Evolutionary conservation across 2,888 invertebrate genomes (phyloP).

Genomic region (Drosophila rubida): DNA sequence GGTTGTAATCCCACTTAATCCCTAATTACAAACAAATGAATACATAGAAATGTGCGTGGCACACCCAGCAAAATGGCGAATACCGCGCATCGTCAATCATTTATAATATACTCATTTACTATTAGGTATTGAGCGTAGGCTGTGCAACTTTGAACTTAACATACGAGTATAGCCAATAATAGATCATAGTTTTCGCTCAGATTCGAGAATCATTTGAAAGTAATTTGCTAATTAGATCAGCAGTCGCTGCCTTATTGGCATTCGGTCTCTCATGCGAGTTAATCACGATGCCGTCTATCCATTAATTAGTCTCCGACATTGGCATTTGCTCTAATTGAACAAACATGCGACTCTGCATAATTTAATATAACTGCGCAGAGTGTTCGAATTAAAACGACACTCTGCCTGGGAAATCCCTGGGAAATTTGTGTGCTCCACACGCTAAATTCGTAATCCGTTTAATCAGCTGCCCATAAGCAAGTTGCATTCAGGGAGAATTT

Average conservation of each 20-base stretch:
- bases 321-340: slow-evolving; percentile 60
- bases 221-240: slow-evolving; percentile 71
- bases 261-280: slow-evolving; percentile 19
- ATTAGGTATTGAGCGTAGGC: no score
- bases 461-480: slow-evolving; percentile 7
- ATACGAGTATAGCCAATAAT: slow-evolving; percentile 4
- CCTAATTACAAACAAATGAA: slow-evolving; percentile 80
- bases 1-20: slow-evolving; percentile 79
- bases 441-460: slow-evolving; percentile 11
- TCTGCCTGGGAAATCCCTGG: slow-evolving; percentile 5
- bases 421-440: neutral
- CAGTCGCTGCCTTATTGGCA: slow-evolving; percentile 15
- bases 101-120: slow-evolving; percentile 9
- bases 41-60: slow-evolving; percentile 55
- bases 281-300: slow-evolving; percentile 35
- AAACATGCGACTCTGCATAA: slow-evolving; percentile 60
- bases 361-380: slow-evolving; percentile 35
- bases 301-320: slow-evolving; percentile 60
- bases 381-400: slow-evolving; percentile 59
- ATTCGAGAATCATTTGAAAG: slow-evolving; percentile 32
- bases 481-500: neutral
- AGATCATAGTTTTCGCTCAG: slow-evolving; percentile 1
- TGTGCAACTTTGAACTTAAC: neutral
- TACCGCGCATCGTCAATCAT: slow-evolving; percentile 2
- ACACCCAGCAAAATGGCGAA: neutral